Percentiles rank a stretch among this genome's conserved stretches.
Evolutionary conservation across 2,113 vertebrate species (phyloP).

Genomic region (Grammomys surdaster): DNA sequence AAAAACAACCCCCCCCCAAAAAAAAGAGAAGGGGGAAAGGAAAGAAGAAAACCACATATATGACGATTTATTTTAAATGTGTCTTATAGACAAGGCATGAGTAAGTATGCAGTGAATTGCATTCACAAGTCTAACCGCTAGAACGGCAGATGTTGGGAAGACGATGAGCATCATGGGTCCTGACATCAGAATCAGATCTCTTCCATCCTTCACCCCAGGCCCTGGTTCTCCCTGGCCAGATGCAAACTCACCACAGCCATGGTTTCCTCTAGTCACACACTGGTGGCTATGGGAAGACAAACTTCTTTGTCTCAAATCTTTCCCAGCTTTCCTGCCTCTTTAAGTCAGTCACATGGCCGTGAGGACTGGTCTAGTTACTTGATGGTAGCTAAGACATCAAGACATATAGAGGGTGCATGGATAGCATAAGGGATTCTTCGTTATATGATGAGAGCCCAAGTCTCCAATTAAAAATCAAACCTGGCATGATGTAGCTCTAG

Average conservation of each 20-base stretch:
- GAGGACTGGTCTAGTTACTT: slow-evolving; percentile 34
- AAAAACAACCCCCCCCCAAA: too few relatives aligned
- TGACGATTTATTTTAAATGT: neutral
- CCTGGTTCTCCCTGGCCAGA: too few relatives aligned
- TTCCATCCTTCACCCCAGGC: neutral
- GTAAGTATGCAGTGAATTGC: neutral
- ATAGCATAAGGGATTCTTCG: slow-evolving; percentile 63
- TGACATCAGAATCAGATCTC: neutral
- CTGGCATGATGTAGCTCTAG: slow-evolving; percentile 58
- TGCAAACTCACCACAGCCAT: neutral
- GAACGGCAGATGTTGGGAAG: neutral
- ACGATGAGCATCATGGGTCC: neutral
- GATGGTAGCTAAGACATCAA: slow-evolving; percentile 62
- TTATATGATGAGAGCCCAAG: slow-evolving; percentile 57
- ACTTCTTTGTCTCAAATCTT: neutral
- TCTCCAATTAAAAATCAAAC: slow-evolving; percentile 79
- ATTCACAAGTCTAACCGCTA: neutral
- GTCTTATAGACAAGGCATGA: neutral
- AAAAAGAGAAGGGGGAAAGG: neutral
- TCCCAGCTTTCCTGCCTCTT: neutral
- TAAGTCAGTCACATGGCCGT: neutral
- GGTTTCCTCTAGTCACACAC: neutral
- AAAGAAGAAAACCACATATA: neutral
- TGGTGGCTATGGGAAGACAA: neutral
- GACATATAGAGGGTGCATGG: slow-evolving; percentile 65